phyloP scores from a whole-genome alignment of 2,113 vertebrate genomes.

The Falcunculus frontatus region DNA sequence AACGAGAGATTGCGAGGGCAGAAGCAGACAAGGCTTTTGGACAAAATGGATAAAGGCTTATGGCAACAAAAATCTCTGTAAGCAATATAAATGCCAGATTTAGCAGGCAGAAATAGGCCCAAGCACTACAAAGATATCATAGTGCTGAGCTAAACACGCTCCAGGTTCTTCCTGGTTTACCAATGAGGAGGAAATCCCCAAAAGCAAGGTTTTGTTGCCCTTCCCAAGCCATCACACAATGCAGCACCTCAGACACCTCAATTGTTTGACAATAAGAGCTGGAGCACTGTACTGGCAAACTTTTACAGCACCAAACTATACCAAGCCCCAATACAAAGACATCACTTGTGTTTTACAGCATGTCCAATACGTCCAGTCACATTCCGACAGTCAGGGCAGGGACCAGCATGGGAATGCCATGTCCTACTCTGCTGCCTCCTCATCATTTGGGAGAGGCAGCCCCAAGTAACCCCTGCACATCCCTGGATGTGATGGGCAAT shows the following conservation, averaged over 20 bases:
- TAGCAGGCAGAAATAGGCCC: background rate
- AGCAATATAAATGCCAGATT: background rate
- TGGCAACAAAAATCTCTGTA: background rate
- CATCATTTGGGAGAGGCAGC: background rate
- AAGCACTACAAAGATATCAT: background rate
- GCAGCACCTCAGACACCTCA: background rate
- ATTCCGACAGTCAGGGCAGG: background rate
- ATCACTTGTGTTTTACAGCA: background rate
- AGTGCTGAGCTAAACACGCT: background rate
- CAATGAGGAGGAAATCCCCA: background rate
- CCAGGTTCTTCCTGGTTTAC: background rate
- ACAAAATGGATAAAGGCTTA: background rate
- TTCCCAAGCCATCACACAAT: background rate
- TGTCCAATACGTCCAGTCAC: rapidly evolving
- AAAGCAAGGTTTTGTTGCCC: background rate
- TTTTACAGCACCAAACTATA: background rate
- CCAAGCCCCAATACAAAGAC: background rate
- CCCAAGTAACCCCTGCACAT: background rate
- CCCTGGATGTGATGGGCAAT: background rate
- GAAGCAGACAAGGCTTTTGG: background rate
- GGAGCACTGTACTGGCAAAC: background rate
- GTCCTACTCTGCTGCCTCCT: background rate
- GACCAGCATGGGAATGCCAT: background rate
- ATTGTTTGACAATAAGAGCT: background rate
- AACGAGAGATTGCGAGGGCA: background rate